These are phyloP conservation scores for Tinea trinotella DNA, from an alignment of 2,888 invertebrate genomes.

Conservation along the genomic window DNA sequence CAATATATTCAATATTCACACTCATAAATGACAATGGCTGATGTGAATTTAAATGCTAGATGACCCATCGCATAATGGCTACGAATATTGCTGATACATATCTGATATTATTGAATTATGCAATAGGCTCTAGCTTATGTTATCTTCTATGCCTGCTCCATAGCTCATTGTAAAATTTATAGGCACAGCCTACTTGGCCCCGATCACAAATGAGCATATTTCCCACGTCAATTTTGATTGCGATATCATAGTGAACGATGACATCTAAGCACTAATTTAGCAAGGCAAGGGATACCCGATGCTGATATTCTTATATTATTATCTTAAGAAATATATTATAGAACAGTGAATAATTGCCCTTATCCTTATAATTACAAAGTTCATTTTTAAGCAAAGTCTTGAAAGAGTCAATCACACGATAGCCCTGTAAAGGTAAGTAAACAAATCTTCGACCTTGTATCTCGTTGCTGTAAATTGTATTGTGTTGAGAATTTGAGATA, in stretches of 20 bases:
- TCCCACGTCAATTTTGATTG: conserved; percentile 68
- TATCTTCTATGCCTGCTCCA: conserved; percentile 40
- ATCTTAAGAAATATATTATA: conserved; percentile 19
- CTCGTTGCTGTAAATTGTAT: conserved; percentile 45
- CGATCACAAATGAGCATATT: conserved; percentile 65
- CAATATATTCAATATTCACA: conserved; percentile 11
- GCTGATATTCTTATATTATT: background rate
- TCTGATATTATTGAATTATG: conserved; percentile 52
- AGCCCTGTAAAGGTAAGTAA: conserved; percentile 54
- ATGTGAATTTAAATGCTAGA: conserved; percentile 17
- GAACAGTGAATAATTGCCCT: conserved; percentile 36
- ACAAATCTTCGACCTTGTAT: conserved; percentile 70
- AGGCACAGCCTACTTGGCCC: conserved; percentile 43
- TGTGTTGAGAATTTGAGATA: too few species aligned
- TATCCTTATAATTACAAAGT: conserved; percentile 42
- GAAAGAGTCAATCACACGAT: conserved; percentile 44
- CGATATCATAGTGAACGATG: conserved; percentile 65
- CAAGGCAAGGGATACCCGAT: conserved; percentile 23
- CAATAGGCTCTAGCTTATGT: conserved; percentile 33
- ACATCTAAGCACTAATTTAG: conserved; percentile 62
- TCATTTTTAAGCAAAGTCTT: conserved; percentile 39
- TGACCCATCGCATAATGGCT: conserved; percentile 10
- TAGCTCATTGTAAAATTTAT: conserved; percentile 66
- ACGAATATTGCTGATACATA: conserved; percentile 14
- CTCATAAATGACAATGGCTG: conserved; percentile 16